Percentiles rank a stretch among this genome's conserved stretches.
Evolutionary conservation across 2,888 invertebrate genomes (phyloP).

Genomic region (Slavum lentiscoides): DNA sequence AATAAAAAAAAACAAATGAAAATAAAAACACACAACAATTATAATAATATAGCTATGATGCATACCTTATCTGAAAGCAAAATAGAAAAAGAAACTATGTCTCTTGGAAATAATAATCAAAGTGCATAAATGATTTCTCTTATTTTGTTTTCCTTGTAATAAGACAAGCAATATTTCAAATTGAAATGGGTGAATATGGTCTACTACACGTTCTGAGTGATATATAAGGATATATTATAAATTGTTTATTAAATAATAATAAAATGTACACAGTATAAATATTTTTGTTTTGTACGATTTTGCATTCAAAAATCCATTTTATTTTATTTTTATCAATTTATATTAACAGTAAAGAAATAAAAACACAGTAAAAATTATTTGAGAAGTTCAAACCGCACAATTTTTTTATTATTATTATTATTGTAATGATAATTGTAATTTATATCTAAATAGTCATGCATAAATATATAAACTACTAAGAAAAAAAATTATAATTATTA

Average conservation of each 20-base stretch:
- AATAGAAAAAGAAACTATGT: constrained; percentile 15
- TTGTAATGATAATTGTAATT: constrained; percentile 32
- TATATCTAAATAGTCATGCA: constrained; percentile 50
- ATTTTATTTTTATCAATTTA: neutral
- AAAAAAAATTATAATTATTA: constrained; percentile 32
- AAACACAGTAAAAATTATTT: constrained; percentile 36
- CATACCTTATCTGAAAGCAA: constrained; percentile 50
- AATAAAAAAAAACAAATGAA: constrained; percentile 28
- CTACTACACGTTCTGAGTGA: constrained; percentile 18
- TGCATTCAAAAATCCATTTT: constrained; percentile 23
- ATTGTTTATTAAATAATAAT: neutral
- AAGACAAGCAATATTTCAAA: constrained; percentile 28
- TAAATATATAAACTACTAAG: constrained; percentile 34
- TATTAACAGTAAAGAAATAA: constrained; percentile 20
- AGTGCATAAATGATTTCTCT: constrained; percentile 20
- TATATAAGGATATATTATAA: constrained; percentile 10
- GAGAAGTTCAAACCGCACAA: constrained; percentile 46
- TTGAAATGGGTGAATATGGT: constrained; percentile 26
- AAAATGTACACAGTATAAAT: constrained; percentile 4
- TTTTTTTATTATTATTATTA: constrained; percentile 36
- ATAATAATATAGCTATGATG: constrained; percentile 37
- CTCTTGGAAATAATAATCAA: constrained; percentile 19
- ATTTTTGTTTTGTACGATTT: constrained; percentile 35
- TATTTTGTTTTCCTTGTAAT: constrained; percentile 9
- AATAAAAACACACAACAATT: constrained; percentile 41